These are phyloP conservation scores for Montifringilla adamsi DNA, from an alignment of 2,113 vertebrate species.

Conservation along the genomic window DNA sequence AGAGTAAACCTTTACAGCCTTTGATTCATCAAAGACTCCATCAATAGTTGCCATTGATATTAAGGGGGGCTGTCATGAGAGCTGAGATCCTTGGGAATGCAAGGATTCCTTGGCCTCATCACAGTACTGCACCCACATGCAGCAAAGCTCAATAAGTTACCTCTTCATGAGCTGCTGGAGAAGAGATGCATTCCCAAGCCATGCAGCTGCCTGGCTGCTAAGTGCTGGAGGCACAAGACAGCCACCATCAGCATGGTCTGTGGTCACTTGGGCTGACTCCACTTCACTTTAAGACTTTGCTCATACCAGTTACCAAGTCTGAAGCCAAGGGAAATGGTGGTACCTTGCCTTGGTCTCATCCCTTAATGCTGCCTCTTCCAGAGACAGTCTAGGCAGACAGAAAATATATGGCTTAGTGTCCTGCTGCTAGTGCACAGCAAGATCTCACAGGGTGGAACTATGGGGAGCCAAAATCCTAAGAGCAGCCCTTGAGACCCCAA, in stretches of 20 bases:
- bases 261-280: not conserved
- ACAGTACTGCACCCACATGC: not conserved
- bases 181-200: not conserved
- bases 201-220: not conserved
- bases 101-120: fast-evolving
- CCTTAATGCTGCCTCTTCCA: not conserved
- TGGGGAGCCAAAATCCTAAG: not conserved
- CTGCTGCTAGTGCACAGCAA: not conserved
- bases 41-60: not conserved
- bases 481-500: not conserved
- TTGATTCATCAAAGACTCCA: not conserved
- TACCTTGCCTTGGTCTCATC: not conserved
- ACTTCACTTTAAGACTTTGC: not conserved
- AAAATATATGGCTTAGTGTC: not conserved
- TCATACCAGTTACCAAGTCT: not conserved
- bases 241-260: not conserved
- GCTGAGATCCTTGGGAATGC: not conserved
- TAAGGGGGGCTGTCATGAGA: not conserved
- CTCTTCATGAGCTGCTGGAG: not conserved
- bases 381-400: not conserved
- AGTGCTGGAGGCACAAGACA: not conserved
- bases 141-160: not conserved
- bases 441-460: not conserved
- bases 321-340: not conserved
- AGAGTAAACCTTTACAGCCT: not conserved